Evolutionary conservation across 2,888 invertebrate genomes (phyloP), one percentile per base, ranked within the genome.

Genomic region (Heliconius hortense): DNA sequence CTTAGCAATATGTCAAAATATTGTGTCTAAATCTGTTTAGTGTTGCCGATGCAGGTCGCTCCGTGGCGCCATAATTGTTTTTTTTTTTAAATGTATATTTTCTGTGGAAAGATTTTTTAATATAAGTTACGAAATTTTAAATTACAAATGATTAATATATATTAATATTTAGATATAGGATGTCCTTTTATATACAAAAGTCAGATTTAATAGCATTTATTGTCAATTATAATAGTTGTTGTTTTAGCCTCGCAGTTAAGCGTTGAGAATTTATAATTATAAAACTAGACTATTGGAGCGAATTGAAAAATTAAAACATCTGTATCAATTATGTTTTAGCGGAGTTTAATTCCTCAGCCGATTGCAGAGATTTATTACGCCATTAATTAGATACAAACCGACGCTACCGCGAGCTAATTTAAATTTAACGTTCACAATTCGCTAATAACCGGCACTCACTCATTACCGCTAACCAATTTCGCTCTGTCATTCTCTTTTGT

Each of bases 1-100:
- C 90, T 91, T 90, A 90, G 85, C 85, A 82, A 84, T 87, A 88
- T 90, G 91, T 91, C 90, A 88, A 86, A 89, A 89, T 87, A 88
- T 87, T 86, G 83, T 84, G 85, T 84, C 86, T 79, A 80, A 80
- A 71, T 77, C 90, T 90, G 91, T 85, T 87, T 85, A 86, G 82
- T 87, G 87, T 90, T 86, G 81, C 83, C 83, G 79, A 74, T 83
- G 81, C 82, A 82, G 78, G 71, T 79, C 82, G 68, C 48, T 76
- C 59, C 82, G 88, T 89, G 90, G 89, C 89, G 90, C 89, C 90
- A 83, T 78, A 1, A 66, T 66, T 75, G 8, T 78, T 73, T 31
- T 24, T 59, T 35, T 60, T 24, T 39, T 24, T n/a, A n/a, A 31
- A 31, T 10, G 60, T 15, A 15, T 35, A 4, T 70, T 70, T 18